phyloP scores from a whole-genome alignment of 2,113 vertebrate genomes.

The Bos javanicus region DNA sequence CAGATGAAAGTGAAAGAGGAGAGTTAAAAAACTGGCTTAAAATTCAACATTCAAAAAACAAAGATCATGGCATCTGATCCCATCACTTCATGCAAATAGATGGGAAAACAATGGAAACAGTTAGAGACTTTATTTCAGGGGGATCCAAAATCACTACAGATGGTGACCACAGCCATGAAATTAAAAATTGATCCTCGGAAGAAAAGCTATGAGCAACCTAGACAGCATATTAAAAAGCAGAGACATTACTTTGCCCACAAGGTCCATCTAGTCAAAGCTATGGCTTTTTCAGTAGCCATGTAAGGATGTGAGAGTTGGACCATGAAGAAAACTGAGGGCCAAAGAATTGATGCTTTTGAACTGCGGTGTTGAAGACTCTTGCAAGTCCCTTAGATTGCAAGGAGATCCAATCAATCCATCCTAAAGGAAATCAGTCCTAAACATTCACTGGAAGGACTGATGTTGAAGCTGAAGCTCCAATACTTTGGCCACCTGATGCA shows the following conservation, averaged over 20 bases:
- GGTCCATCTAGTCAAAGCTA: neutral
- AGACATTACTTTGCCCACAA: neutral
- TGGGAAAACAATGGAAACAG: neutral
- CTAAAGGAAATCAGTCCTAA: neutral
- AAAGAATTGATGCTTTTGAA: neutral
- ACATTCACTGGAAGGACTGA: neutral
- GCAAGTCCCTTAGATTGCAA: neutral
- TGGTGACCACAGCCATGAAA: neutral
- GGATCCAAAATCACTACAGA: neutral
- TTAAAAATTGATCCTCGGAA: neutral
- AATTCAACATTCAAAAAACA: neutral
- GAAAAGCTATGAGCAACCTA: neutral
- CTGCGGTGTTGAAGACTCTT: neutral
- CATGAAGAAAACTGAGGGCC: accelerated
- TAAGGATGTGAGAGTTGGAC: neutral
- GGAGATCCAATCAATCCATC: neutral
- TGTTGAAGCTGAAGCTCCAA: neutral
- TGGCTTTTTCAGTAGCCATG: neutral
- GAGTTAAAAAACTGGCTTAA: neutral
- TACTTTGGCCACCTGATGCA: neutral
- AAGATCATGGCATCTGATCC: neutral
- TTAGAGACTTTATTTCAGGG: neutral
- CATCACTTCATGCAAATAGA: neutral
- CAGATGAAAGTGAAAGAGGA: neutral
- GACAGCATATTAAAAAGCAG: neutral